These are phyloP conservation scores for Lamellibrachia satsuma DNA, from an alignment of 2,888 invertebrate species.

Conservation along the genomic window DNA sequence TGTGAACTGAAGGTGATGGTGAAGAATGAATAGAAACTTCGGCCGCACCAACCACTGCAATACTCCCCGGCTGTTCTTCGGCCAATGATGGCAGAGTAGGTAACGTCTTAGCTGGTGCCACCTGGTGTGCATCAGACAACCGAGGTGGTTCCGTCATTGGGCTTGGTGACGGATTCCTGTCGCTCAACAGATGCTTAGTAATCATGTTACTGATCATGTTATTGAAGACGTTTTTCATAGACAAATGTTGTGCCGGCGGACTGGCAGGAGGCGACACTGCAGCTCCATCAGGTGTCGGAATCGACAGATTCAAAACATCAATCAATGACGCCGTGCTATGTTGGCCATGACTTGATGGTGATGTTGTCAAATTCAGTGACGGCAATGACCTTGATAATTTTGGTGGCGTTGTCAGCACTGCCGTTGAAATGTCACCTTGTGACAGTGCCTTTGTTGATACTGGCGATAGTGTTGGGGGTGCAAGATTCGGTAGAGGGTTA, in stretches of 20 bases:
- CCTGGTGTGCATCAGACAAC: background rate
- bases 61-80: background rate
- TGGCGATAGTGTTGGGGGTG: background rate
- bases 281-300: background rate
- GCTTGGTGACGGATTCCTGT: background rate
- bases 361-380: background rate
- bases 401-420: background rate
- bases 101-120: background rate
- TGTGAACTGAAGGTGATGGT: background rate
- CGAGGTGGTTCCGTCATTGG: background rate
- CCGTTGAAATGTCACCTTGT: background rate
- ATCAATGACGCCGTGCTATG: background rate
- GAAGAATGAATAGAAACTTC: background rate
- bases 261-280: background rate
- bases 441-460: background rate
- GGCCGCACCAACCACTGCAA: background rate
- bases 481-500: background rate
- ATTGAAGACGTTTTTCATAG: background rate
- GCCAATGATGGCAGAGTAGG: background rate
- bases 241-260: background rate
- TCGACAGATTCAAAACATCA: background rate
- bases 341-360: background rate
- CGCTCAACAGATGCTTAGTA: background rate
- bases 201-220: constrained; percentile 5
- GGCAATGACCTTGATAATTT: background rate